Percentiles rank a stretch among this genome's conserved stretches.
Evolutionary conservation across 2,113 vertebrate species (phyloP).

Genomic region (Leucopsar rothschildi): DNA sequence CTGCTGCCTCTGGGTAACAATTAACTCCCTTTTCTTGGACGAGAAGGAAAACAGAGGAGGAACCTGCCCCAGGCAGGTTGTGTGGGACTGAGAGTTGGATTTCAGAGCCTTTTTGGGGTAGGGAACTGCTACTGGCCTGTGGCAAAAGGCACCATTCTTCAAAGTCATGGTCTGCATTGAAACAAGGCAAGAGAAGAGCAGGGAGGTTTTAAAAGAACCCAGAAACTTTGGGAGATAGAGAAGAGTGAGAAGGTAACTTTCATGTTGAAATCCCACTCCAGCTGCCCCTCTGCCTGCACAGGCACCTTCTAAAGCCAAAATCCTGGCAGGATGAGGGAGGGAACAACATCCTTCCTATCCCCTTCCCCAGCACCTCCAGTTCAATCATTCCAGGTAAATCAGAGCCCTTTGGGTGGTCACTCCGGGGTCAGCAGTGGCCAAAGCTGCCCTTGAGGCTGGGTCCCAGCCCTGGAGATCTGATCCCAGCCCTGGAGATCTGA

Average conservation of each 20-base stretch:
- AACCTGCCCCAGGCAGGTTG: neutral
- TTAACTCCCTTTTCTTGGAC: neutral
- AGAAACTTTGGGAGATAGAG: neutral
- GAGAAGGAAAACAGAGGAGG: neutral
- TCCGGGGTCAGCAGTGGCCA: neutral
- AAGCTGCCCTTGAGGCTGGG: neutral
- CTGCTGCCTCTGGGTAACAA: neutral
- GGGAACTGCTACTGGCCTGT: neutral
- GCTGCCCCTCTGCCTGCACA: fast-evolving
- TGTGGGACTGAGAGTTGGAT: fast-evolving
- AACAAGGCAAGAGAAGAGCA: neutral
- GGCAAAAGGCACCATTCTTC: slow-evolving; percentile 34
- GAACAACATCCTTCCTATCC: neutral
- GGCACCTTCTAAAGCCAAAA: neutral
- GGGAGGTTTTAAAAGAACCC: neutral
- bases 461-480: neutral
- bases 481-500: fast-evolving
- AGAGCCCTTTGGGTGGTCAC: neutral
- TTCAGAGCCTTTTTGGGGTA: neutral
- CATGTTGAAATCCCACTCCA: neutral
- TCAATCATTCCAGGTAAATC: fast-evolving
- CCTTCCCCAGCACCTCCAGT: neutral
- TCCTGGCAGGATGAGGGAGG: neutral
- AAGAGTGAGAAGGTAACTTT: neutral
- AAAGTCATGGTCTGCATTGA: neutral